Percentiles rank a stretch among this genome's conserved stretches.
These are phyloP conservation scores for Atrichornis clamosus DNA, from an alignment of 2,113 vertebrate species.

Conservation along the genomic window DNA sequence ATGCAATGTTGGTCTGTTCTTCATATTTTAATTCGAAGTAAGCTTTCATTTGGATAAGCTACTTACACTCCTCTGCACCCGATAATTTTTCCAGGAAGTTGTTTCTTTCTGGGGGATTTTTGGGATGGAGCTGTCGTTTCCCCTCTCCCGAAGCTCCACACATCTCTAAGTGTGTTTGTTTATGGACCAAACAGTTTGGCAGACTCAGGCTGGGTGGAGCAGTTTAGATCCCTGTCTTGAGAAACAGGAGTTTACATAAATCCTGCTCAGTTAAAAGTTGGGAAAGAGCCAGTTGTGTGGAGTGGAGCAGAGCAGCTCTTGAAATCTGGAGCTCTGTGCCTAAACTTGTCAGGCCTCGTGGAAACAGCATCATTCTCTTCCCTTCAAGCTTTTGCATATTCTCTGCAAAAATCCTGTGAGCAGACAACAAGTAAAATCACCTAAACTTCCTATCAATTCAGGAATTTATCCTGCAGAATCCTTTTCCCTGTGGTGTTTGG, in stretches of 20 bases:
- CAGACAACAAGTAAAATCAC: neutral
- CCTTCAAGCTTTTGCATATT: neutral
- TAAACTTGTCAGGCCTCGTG: neutral
- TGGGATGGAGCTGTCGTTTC: neutral
- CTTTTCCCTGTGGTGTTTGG: neutral
- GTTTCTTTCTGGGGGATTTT: neutral
- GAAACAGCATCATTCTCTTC: neutral
- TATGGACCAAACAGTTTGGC: neutral
- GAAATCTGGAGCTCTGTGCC: neutral
- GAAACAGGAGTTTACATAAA: slow-evolving; percentile 29
- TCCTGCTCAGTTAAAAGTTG: neutral
- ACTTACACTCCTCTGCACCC: neutral
- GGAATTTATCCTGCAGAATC: neutral
- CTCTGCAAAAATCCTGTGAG: neutral
- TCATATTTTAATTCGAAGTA: neutral
- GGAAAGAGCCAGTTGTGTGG: neutral
- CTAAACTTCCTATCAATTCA: neutral
- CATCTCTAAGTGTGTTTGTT: neutral
- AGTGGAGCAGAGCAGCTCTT: neutral
- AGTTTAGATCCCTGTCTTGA: neutral
- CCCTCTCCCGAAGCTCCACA: neutral
- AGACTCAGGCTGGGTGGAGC: neutral
- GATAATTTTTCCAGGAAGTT: neutral
- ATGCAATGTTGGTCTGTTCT: neutral
- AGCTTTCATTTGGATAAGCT: neutral